Evolutionary conservation across 2,113 vertebrate species (phyloP).

Genomic region (Hyaena hyaena): DNA sequence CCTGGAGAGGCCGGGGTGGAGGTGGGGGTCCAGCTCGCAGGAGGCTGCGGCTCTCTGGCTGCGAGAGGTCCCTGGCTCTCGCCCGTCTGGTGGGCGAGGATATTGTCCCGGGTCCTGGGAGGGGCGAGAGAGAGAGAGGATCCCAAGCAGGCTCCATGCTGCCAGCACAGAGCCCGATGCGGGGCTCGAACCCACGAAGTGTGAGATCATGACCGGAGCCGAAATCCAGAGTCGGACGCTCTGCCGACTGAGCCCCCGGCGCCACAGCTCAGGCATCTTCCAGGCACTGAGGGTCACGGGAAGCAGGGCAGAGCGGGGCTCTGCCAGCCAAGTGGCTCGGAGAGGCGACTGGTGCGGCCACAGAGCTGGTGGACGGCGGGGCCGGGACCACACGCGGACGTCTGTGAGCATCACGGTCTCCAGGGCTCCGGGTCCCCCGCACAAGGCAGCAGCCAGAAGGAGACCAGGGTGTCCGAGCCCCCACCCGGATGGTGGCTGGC

Average conservation of each 20-base stretch:
- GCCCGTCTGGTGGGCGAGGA: accelerated
- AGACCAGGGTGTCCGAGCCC: background rate
- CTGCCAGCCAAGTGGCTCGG: background rate
- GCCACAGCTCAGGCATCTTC: background rate
- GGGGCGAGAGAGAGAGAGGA: too few relatives aligned
- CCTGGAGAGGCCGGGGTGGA: background rate
- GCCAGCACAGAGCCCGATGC: too few relatives aligned
- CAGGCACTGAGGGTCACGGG: background rate
- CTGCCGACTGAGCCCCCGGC: too few relatives aligned
- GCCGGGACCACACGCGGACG: background rate
- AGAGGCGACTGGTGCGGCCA: background rate
- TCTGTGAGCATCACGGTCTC: accelerated
- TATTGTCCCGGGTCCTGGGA: background rate
- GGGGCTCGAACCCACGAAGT: too few relatives aligned
- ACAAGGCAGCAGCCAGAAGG: too few relatives aligned
- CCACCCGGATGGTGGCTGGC: accelerated
- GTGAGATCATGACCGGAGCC: too few relatives aligned
- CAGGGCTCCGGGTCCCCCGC: background rate
- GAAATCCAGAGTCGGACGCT: too few relatives aligned
- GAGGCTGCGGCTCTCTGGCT: background rate
- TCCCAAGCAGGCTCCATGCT: too few relatives aligned
- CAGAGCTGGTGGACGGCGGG: background rate
- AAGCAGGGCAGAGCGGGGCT: accelerated
- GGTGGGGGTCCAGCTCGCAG: too few relatives aligned
- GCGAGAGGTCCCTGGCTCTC: background rate